Conservation (phyloP, 2,797 vertebrate species). For the Micromesistius poutassou region DNA sequence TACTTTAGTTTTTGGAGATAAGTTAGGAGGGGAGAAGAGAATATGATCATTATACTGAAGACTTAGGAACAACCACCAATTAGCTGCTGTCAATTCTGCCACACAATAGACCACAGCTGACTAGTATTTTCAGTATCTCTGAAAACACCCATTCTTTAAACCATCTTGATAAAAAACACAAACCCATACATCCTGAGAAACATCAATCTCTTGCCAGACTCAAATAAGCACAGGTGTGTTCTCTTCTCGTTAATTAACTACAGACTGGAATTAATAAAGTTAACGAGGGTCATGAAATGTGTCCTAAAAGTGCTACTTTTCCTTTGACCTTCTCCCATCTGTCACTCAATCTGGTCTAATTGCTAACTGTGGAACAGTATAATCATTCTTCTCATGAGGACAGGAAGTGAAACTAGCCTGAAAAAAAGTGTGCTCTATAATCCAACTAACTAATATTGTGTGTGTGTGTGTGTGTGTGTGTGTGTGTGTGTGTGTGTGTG, state of each 20-base stretch:
- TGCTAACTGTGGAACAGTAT: too few relatives aligned
- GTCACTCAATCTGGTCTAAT: not conserved
- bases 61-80: slow-evolving; percentile 44
- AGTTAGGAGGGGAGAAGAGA: slow-evolving; percentile 24
- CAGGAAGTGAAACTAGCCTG: not conserved
- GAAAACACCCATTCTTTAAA: slow-evolving; percentile 40
- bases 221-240: not conserved
- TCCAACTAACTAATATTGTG: not conserved
- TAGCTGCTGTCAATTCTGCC: slow-evolving; percentile 46
- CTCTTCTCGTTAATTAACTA: not conserved
- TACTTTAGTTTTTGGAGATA: slow-evolving; percentile 41
- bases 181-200: not conserved
- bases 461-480: not conserved
- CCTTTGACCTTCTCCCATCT: not conserved
- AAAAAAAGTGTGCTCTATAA: not conserved
- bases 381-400: not conserved
- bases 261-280: not conserved
- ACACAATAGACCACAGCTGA: slow-evolving; percentile 48
- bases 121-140: slow-evolving; percentile 37
- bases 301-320: not conserved
- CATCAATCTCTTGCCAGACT: not conserved
- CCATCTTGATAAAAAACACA: slow-evolving; percentile 25
- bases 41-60: slow-evolving; percentile 42
- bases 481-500: not conserved
- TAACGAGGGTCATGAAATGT: too few relatives aligned